Conservation (phyloP, 2,113 vertebrate genomes). For the Periophthalmus modestus region DNA sequence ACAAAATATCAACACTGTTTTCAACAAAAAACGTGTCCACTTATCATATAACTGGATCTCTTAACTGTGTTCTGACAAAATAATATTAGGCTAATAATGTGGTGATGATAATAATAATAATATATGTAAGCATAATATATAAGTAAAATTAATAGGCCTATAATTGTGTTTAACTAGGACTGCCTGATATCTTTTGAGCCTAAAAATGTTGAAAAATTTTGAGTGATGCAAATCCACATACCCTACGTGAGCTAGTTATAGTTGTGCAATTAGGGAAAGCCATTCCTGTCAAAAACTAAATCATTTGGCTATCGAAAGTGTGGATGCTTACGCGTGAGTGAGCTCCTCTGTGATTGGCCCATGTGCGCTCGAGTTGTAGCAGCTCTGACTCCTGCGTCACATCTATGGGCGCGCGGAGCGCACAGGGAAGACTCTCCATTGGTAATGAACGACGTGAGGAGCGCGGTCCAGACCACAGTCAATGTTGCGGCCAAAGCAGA, state of each 20-base stretch:
- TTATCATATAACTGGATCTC: neutral
- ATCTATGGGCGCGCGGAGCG: constrained; percentile 54
- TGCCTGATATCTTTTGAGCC: too few relatives aligned
- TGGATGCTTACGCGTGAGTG: neutral
- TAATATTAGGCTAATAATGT: neutral
- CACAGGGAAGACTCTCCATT: constrained; percentile 65
- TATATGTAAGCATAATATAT: too few relatives aligned
- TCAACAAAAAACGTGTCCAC: too few relatives aligned
- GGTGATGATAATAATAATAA: too few relatives aligned
- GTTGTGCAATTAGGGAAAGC: constrained; percentile 1
- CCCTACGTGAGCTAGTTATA: neutral
- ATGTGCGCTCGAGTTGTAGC: constrained; percentile 36
- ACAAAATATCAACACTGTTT: neutral
- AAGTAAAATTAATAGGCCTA: too few relatives aligned
- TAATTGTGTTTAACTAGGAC: too few relatives aligned
- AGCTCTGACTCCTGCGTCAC: constrained; percentile 30
- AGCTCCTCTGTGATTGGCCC: constrained; percentile 46
- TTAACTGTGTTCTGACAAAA: neutral
- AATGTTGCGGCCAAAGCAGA: constrained; percentile 25
- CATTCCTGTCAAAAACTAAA: constrained; percentile 19
- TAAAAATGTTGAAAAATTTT: neutral
- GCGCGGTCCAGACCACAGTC: constrained; percentile 46
- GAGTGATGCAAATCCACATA: neutral
- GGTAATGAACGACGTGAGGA: constrained; percentile 57
- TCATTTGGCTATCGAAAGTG: neutral